Evolutionary conservation across 2,888 invertebrate genomes (phyloP).

Genomic region (Adineta ricciae): DNA sequence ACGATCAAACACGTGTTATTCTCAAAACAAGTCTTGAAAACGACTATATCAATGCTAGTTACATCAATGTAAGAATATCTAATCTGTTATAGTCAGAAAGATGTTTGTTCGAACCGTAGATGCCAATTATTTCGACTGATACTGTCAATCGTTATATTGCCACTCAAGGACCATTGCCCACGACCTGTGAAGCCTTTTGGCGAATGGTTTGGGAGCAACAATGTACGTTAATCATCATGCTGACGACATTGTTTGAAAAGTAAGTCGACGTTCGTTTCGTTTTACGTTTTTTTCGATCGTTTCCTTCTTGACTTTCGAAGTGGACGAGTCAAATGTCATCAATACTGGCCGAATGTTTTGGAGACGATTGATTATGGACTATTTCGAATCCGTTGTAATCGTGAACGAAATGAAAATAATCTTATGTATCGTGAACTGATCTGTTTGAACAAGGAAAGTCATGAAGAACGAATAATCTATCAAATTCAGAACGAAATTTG

Average conservation of each 20-base stretch:
- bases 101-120: too few species aligned
- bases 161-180: conserved; percentile 85
- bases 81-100: too few species aligned
- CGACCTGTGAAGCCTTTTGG: conserved; percentile 91
- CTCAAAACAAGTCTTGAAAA: conserved; percentile 56
- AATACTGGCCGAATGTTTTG: conserved; percentile 86
- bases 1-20: conserved; percentile 83
- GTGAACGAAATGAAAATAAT: neutral
- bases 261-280: too few species aligned
- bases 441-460: conserved; percentile 36
- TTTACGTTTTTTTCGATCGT: too few species aligned
- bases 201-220: conserved; percentile 42
- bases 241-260: neutral
- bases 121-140: conserved; percentile 84
- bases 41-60: conserved; percentile 96
- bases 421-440: neutral
- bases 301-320: neutral
- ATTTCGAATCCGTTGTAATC: neutral
- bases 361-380: conserved; percentile 56
- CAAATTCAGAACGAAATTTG: conserved; percentile 87
- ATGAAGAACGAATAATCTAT: conserved; percentile 71
- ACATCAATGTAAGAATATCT: conserved; percentile 64
- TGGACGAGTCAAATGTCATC: conserved; percentile 75
- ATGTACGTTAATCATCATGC: conserved; percentile 15
- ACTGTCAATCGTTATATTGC: conserved; percentile 88